Evolutionary conservation across 2,888 invertebrate species (phyloP), one percentile per base, ranked within the genome.

Genomic region (Apantesis nais): DNA sequence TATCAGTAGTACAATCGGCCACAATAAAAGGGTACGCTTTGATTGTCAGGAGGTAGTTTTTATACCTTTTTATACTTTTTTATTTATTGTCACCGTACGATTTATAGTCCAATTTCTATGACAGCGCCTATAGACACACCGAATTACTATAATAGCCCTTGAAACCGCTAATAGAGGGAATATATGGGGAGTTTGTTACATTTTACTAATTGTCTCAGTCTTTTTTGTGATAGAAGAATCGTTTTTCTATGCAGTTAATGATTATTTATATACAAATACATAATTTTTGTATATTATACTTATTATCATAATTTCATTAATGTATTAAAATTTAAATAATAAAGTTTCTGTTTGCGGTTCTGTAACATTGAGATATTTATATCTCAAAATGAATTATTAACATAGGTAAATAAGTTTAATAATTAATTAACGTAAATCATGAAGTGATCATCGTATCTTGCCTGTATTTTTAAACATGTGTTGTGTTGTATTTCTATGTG

Each of bases 21-120:
- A 89, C 89, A 91, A 93, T 93, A 94, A 93, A 93, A 93, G 93
- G 93, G 93, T 93, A 91, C 88, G 87, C 80, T 88, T 86, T 88
- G 90, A 92, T 92, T 92, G 92, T 92, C 88, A 87, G 83, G 82
- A 79, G 80, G 81, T 80, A 83, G 82, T 66, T 66, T 70, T 66
- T 63, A 63, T 67, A 63, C n/a, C 83, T 89, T 92, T 92, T 92
- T 86, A 81, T 83, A 75, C 75, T 81, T 90, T 88, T 85, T 87
- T 88, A 84, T 89, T 89, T 90, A 89, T 90, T 89, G 90, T 89
- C 87, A 87, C 80, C 83, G 83, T 76, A 87, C 87, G 88, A 93
- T 92, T 92, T 92, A 91, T 90, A 87, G 85, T 80, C 82, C 83
- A 79, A 84, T 85, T 85, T 84, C 82, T 85, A 77, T 83, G 79